Evolutionary conservation across 2,888 invertebrate genomes (phyloP).

Genomic region (Galerucella nymphaeae): DNA sequence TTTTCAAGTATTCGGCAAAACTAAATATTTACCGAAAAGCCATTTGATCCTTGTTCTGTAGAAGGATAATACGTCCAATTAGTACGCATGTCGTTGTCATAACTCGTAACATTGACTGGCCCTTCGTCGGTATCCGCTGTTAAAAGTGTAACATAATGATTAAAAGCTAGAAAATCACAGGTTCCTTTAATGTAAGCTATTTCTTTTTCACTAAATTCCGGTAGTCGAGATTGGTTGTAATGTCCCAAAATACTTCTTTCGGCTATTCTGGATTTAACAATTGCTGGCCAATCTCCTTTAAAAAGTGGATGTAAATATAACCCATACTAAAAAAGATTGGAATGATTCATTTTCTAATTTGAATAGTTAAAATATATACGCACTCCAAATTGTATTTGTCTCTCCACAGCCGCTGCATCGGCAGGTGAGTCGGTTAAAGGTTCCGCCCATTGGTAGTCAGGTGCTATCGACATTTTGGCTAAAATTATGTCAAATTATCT

Average conservation of each 20-base stretch:
- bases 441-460: constrained; percentile 19
- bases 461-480: constrained; percentile 32
- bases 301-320: constrained; percentile 69
- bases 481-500: not conserved
- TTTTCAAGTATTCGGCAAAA: no score
- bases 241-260: constrained; percentile 35
- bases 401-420: constrained; percentile 28
- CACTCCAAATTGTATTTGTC: constrained; percentile 29
- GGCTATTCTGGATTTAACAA: constrained; percentile 71
- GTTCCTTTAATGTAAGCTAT: constrained; percentile 68
- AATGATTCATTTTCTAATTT: no score
- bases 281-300: constrained; percentile 73
- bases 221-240: constrained; percentile 69
- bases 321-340: constrained; percentile 40
- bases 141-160: constrained; percentile 75
- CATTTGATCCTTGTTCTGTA: not conserved
- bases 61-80: constrained; percentile 4
- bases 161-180: constrained; percentile 79
- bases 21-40: constrained; percentile 3
- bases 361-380: no score
- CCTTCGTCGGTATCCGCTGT: constrained; percentile 52
- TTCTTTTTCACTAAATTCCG: constrained; percentile 71
- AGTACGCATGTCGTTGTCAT: constrained; percentile 21
- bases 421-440: constrained; percentile 11
- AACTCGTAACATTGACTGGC: not conserved